Conservation (phyloP, 2,888 invertebrate species). For the Atethmia centrago region DNA sequence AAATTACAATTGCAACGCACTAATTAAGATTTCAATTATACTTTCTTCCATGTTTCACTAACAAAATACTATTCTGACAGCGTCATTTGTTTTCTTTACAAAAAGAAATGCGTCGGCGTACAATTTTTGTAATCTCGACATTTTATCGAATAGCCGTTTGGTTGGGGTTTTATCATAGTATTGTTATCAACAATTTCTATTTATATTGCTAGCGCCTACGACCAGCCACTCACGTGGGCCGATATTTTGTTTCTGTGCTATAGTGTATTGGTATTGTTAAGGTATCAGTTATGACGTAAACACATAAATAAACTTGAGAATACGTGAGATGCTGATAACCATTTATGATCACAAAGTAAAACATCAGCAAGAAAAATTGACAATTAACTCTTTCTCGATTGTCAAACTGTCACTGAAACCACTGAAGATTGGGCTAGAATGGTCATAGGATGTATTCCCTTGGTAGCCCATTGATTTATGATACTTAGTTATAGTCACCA, state of each 20-base stretch:
- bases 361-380: too few species aligned
- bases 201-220: slow-evolving; percentile 61
- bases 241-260: slow-evolving; percentile 39
- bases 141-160: slow-evolving; percentile 60
- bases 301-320: slow-evolving; percentile 1
- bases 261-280: background rate
- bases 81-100: slow-evolving; percentile 52
- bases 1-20: slow-evolving; percentile 18
- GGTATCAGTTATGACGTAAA: slow-evolving; percentile 16
- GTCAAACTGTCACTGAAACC: too few species aligned
- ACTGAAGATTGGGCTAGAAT: too few species aligned
- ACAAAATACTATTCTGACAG: slow-evolving; percentile 46
- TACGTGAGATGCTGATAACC: background rate
- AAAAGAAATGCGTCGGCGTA: slow-evolving; percentile 48
- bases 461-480: too few species aligned
- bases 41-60: slow-evolving; percentile 54
- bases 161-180: slow-evolving; percentile 55
- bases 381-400: too few species aligned
- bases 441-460: too few species aligned
- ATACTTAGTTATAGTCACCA: too few species aligned
- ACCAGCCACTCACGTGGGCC: slow-evolving; percentile 44
- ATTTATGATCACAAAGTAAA: background rate
- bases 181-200: slow-evolving; percentile 65
- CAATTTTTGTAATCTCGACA: slow-evolving; percentile 62
- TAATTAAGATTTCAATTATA: slow-evolving; percentile 58